These are phyloP conservation scores for Cephus sareptanus DNA, from an alignment of 2,888 invertebrate genomes.

Conservation along the genomic window DNA sequence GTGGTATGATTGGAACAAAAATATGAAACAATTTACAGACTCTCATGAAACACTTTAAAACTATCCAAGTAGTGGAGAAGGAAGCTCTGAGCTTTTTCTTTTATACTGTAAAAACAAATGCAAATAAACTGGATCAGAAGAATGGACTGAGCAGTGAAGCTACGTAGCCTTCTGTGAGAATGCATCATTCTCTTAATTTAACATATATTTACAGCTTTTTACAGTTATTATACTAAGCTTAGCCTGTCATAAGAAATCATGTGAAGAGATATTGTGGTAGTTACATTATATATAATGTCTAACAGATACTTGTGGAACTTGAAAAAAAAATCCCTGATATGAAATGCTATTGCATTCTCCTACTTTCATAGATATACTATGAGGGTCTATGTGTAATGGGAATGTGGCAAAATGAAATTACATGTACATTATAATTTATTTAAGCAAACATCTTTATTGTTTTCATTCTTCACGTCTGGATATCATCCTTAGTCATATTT, in stretches of 20 bases:
- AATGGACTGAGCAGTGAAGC: conserved; percentile 79
- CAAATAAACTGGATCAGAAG: conserved; percentile 87
- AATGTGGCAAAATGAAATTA: conserved; percentile 19
- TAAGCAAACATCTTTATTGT: not conserved
- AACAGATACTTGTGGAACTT: not conserved
- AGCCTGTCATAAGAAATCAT: conserved; percentile 22
- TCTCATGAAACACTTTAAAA: conserved; percentile 94
- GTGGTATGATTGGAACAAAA: not conserved
- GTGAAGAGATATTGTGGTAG: conserved; percentile 7
- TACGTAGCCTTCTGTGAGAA: conserved; percentile 60
- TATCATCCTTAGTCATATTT: conserved; percentile 49
- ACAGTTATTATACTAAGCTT: conserved; percentile 18
- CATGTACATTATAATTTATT: conserved; percentile 15
- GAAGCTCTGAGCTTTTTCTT: conserved; percentile 95
- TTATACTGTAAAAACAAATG: conserved; percentile 94
- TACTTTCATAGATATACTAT: not conserved
- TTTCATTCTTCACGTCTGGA: conserved; percentile 31
- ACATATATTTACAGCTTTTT: conserved; percentile 35
- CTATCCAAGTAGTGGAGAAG: conserved; percentile 94
- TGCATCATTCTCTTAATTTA: not conserved
- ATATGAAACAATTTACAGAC: conserved; percentile 73
- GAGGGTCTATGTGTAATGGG: conserved; percentile 10
- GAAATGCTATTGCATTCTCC: not conserved
- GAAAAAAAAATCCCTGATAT: not conserved
- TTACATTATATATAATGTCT: conserved; percentile 10